Base-by-base conservation (phyloP, 2,113 vertebrate genomes). In the Leucopsar rothschildi region DNA sequence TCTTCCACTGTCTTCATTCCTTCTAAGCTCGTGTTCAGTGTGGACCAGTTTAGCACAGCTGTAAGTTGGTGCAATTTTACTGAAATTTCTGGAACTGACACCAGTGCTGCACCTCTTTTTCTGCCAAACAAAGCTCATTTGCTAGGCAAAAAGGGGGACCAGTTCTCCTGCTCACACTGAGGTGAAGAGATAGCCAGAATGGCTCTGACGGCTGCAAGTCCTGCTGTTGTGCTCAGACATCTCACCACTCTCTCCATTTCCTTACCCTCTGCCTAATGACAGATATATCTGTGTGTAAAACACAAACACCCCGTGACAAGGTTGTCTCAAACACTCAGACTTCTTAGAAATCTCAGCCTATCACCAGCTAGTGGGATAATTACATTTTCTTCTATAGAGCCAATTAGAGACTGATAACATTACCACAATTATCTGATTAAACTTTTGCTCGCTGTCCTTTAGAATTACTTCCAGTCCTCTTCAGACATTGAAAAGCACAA, bases 341-440 rank as follows among this genome's bases (percentile, higher is more conserved):
- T 81, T 66, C 69, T 92, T 82, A 52, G 31, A 92, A 82, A 40
- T 12, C 17, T 75, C 69, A 82, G 10, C 28, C 52, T 79, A 60
- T 84, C 33, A 87, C n/a, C 53, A 79, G 6, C 65, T 65, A 65
- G 31, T 5, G 55, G 15, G 33, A 72, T 88, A 71, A 91, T 84
- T 75, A 29, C 15, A 33, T 91, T 88, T 88, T 79, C 44, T 60
- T 75, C 61, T 44, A 13, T 3, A n/a, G 14, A 93, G 12, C n/a
- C 44, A 92, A 44, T 86, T 82, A 92, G 56, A 86, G 47, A 23
- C 31, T 63, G 82, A 76, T 53, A 82, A 69, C 37, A 27, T 76
- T 87, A 81, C 53, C 28, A 52, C 33, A 66, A 64, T 82, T 86
- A 75, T 84, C 72, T 84, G 60, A 88, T 88, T 52, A 75, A 82